Percentiles rank a stretch among this genome's conserved stretches.
Conservation (phyloP, 2,113 vertebrate genomes). For the mouse (Mus musculus) region GRCm39 chr3:51997001-51997500, state of each 20-base stretch:
- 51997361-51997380: neutral
- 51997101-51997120: neutral
- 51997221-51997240: neutral
- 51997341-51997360: conserved; percentile 24
- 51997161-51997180: neutral
- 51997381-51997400: neutral
- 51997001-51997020: neutral
- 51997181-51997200: neutral
- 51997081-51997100: neutral
- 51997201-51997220: neutral
- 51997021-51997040: neutral
- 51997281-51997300: neutral
- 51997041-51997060: neutral
- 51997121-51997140: neutral
- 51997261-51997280: neutral
- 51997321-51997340: conserved; percentile 7
- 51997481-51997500: neutral
- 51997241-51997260: neutral
- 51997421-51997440: neutral
- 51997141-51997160: neutral
- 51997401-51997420: neutral
- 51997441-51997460: neutral
- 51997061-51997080: neutral
- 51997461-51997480: neutral
- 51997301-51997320: neutral